Percentiles rank a stretch among this genome's conserved stretches.
Evolutionary conservation across 2,113 vertebrate genomes (phyloP).

Genomic region (Ameiurus melas): DNA sequence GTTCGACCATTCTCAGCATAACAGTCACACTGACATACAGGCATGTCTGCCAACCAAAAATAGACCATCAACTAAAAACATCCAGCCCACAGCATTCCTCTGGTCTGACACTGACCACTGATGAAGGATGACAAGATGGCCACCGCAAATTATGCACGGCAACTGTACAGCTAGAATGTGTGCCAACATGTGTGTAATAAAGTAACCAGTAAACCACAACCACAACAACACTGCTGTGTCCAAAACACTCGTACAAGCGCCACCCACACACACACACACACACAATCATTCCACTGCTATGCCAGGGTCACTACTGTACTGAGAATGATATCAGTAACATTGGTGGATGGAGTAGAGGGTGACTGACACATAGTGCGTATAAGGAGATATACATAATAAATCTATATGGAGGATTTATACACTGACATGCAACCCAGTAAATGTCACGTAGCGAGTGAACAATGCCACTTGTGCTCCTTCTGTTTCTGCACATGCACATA

Average conservation of each 20-base stretch:
- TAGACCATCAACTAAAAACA: not conserved
- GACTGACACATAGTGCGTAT: not conserved
- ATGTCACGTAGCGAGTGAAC: too few relatives aligned
- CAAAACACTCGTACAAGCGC: not conserved
- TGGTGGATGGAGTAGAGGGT: not conserved
- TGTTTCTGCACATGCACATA: too few relatives aligned
- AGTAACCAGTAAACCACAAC: not conserved
- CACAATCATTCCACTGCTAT: not conserved
- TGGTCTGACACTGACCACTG: not conserved
- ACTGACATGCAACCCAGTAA: too few relatives aligned
- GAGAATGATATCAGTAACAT: not conserved
- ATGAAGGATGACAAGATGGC: constrained; percentile 5
- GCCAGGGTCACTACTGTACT: not conserved
- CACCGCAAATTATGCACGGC: not conserved
- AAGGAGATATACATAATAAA: not conserved
- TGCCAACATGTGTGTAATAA: not conserved
- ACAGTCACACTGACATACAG: not conserved
- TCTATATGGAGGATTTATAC: not conserved
- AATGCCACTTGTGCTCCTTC: too few relatives aligned
- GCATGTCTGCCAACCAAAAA: not conserved
- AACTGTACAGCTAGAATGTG: not conserved
- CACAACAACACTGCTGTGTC: not conserved
- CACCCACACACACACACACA: not conserved
- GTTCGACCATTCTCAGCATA: not conserved
- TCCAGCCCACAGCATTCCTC: not conserved